Evolutionary conservation across 2,113 vertebrate genomes (phyloP).

Genomic region (Elanoides forficatus): DNA sequence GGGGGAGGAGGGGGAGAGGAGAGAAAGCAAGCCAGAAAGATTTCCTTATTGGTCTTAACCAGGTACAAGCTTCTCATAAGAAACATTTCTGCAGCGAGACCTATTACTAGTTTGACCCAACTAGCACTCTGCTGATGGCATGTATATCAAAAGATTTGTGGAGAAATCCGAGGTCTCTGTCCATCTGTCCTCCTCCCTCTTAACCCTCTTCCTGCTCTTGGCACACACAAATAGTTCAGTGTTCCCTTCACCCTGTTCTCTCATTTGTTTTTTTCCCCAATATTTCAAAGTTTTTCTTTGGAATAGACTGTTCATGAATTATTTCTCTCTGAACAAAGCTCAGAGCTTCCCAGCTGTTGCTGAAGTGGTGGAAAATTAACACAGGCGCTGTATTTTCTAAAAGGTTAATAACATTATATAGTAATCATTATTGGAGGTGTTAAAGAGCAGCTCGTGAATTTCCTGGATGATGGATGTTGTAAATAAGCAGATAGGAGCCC

Average conservation of each 20-base stretch:
- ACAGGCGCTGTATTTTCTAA: neutral
- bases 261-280: neutral
- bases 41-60: slow-evolving; percentile 23
- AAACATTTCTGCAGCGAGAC: slow-evolving; percentile 9
- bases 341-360: neutral
- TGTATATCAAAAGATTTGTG: neutral
- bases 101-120: slow-evolving; percentile 18
- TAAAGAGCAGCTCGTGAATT: neutral
- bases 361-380: neutral
- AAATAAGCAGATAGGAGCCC: neutral
- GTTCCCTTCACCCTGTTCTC: neutral
- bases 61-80: slow-evolving; percentile 18
- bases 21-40: neutral
- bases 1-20: neutral
- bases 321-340: neutral
- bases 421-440: neutral
- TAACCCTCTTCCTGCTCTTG: neutral
- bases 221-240: neutral
- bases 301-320: neutral
- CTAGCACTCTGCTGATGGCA: neutral
- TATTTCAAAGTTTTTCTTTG: neutral
- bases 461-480: neutral
- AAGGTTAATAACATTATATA: neutral
- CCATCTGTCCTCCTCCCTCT: neutral
- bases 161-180: neutral